These are phyloP conservation scores for Pentalonia nigronervosa DNA, from an alignment of 1,140 invertebrate genomes.

Conservation along the genomic window DNA sequence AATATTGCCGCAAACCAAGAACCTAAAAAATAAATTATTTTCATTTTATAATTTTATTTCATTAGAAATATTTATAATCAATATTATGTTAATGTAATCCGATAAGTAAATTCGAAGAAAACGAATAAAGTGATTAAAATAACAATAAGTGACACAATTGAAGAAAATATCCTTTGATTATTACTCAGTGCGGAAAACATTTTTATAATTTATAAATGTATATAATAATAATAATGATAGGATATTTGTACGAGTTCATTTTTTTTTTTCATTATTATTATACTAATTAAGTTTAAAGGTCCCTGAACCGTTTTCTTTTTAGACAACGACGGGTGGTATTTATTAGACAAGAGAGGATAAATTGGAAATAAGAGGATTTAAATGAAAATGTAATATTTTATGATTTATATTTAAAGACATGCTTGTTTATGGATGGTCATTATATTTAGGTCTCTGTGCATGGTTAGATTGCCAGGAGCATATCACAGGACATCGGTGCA, in stretches of 20 bases:
- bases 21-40: neutral
- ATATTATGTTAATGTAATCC: neutral
- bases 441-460: neutral
- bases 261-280: neutral
- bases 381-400: neutral
- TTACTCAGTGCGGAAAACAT: neutral
- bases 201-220: neutral
- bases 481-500: neutral
- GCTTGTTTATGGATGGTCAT: neutral
- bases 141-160: neutral
- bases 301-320: neutral
- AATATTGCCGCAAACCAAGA: neutral
- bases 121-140: neutral
- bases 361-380: conserved; percentile 4
- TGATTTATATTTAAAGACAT: neutral
- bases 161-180: neutral
- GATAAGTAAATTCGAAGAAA: neutral
- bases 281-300: neutral
- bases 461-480: neutral
- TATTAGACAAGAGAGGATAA: neutral
- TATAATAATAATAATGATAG: neutral
- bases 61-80: too few species aligned
- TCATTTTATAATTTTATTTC: neutral
- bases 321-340: neutral
- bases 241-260: neutral